phyloP scores from a whole-genome alignment of 2,113 vertebrate genomes.

The Eulemur macaco region DNA sequence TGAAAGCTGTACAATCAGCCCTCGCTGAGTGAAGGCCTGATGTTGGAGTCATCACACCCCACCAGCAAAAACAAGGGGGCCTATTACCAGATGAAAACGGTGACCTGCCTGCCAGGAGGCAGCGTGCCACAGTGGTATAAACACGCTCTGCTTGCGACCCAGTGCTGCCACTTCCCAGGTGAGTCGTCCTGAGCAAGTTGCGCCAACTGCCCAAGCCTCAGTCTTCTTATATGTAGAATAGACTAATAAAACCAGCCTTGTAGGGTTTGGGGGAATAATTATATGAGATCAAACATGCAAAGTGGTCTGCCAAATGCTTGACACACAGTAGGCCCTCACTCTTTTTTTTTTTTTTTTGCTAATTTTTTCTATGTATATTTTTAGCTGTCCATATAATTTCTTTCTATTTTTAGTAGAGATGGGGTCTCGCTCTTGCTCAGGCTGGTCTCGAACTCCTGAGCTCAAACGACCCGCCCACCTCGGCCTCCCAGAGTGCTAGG shows the following conservation, averaged over 20 bases:
- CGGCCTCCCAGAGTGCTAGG: too few relatives aligned
- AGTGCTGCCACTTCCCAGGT: not conserved
- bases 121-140: not conserved
- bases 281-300: not conserved
- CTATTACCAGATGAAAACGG: constrained; percentile 7
- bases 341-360: not conserved
- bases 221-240: not conserved
- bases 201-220: not conserved
- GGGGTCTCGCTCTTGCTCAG: too few relatives aligned
- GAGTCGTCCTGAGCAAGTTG: not conserved
- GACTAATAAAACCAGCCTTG: not conserved
- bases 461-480: too few relatives aligned
- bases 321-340: not conserved
- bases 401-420: too few relatives aligned
- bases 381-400: too few relatives aligned
- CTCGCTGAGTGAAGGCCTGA: not conserved
- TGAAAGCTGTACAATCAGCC: not conserved
- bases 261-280: not conserved
- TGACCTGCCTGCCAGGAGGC: not conserved
- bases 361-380: too few relatives aligned
- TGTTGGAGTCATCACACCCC: not conserved
- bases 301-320: not conserved
- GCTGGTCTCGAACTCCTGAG: too few relatives aligned
- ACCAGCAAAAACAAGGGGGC: not conserved
- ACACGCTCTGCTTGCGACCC: not conserved